Conservation (phyloP, 2,797 vertebrate species). For the Rhinophrynus dorsalis region DNA sequence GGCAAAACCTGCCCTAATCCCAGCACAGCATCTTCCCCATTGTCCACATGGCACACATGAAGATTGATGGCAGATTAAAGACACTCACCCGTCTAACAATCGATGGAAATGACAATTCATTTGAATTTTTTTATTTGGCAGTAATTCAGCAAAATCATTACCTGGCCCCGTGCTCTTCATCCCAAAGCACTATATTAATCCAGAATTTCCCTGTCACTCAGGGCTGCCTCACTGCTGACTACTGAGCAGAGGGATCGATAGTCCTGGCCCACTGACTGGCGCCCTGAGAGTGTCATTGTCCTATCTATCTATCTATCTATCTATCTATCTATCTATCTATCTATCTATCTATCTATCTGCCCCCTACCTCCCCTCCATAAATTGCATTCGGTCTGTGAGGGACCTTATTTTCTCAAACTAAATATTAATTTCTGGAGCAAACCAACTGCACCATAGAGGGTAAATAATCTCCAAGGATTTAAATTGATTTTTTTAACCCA, state of each 20-base stretch:
- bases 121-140: constrained; percentile 83
- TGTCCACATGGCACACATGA: constrained; percentile 96
- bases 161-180: constrained; percentile 69
- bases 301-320: too few species aligned
- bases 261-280: neutral
- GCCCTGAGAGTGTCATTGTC: neutral
- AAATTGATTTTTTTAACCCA: too few species aligned
- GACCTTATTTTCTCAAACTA: too few species aligned
- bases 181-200: constrained; percentile 75
- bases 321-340: too few species aligned
- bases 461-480: too few species aligned
- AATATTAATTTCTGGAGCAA: too few species aligned
- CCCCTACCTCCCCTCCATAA: too few species aligned
- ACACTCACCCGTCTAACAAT: constrained; percentile 77
- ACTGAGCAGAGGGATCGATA: constrained; percentile 25
- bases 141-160: constrained; percentile 76
- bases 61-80: constrained; percentile 98
- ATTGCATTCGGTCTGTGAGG: too few species aligned
- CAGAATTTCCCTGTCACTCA: constrained; percentile 63
- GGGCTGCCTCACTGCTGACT: constrained; percentile 8
- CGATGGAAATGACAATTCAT: constrained; percentile 83
- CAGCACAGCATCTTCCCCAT: constrained; percentile 82
- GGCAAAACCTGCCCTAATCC: constrained; percentile 79
- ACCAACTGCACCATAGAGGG: too few species aligned
- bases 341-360: too few species aligned